These are phyloP conservation scores for Squalus acanthias DNA, from an alignment of 2,797 vertebrate species.

Conservation along the genomic window DNA sequence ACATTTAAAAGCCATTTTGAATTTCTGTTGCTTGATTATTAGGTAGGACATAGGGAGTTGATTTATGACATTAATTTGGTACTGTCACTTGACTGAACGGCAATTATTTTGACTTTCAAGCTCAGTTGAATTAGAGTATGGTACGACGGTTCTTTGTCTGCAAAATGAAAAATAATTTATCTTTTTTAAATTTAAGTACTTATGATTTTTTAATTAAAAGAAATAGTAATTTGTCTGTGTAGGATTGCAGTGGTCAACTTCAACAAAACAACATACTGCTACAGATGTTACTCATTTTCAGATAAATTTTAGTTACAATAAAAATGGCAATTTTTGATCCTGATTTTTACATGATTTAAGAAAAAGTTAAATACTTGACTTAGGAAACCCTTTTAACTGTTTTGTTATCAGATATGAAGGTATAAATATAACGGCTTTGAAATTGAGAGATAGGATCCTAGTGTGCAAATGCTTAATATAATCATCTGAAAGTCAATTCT, in stretches of 20 bases:
- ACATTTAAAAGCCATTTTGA: neutral
- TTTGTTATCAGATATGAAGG: neutral
- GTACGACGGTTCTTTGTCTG: neutral
- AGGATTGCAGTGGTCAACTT: neutral
- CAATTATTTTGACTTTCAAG: neutral
- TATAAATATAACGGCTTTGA: neutral
- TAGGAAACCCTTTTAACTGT: neutral
- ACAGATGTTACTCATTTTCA: neutral
- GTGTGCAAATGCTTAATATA: neutral
- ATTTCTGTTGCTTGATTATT: neutral
- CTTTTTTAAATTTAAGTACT: neutral
- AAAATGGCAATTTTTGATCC: neutral
- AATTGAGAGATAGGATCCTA: neutral
- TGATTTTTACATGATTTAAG: neutral
- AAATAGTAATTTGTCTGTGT: neutral
- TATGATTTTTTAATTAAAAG: neutral
- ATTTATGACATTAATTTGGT: neutral
- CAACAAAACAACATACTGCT: neutral
- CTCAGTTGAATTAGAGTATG: neutral
- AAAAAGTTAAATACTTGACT: neutral
- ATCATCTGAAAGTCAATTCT: neutral
- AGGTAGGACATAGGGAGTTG: neutral
- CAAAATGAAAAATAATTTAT: neutral
- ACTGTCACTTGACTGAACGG: neutral
- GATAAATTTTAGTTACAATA: neutral